Evolutionary conservation across 2,888 invertebrate genomes (phyloP).

Genomic region (Anorthoa munda): DNA sequence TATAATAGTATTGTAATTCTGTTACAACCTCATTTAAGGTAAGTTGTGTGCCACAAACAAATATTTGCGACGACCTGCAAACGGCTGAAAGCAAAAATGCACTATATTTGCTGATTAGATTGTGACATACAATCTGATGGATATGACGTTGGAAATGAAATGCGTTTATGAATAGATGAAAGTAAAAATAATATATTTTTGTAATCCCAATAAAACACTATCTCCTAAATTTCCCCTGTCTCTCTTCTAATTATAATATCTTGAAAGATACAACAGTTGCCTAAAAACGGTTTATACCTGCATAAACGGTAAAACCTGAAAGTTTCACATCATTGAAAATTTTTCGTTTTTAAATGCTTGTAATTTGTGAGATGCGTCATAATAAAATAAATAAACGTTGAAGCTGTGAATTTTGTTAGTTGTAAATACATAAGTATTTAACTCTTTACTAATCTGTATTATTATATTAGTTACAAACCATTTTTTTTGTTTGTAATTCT

Average conservation of each 20-base stretch:
- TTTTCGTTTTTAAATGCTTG: constrained; percentile 1
- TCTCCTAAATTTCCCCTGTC: constrained; percentile 41
- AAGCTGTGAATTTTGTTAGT: constrained; percentile 75
- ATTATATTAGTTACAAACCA: background rate
- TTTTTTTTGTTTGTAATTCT: constrained; percentile 4
- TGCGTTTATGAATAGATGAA: constrained; percentile 18
- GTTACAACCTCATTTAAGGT: constrained; percentile 77
- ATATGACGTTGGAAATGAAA: constrained; percentile 18
- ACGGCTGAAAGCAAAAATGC: background rate
- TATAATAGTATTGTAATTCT: constrained; percentile 57
- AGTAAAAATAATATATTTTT: constrained; percentile 55
- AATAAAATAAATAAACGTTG: constrained; percentile 49
- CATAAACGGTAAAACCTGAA: background rate
- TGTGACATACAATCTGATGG: constrained; percentile 2
- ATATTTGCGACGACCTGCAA: background rate
- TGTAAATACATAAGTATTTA: constrained; percentile 67
- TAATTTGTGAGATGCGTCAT: constrained; percentile 34
- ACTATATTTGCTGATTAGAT: background rate
- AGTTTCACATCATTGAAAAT: background rate
- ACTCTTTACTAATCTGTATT: constrained; percentile 30
- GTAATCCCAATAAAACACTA: constrained; percentile 49
- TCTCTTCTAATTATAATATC: constrained; percentile 15
- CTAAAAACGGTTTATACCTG: background rate
- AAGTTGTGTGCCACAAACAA: constrained; percentile 18
- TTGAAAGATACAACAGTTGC: background rate